Evolutionary conservation across 2,888 invertebrate genomes (phyloP), one percentile per base, ranked within the genome.

Genomic region (Eurois occulta): DNA sequence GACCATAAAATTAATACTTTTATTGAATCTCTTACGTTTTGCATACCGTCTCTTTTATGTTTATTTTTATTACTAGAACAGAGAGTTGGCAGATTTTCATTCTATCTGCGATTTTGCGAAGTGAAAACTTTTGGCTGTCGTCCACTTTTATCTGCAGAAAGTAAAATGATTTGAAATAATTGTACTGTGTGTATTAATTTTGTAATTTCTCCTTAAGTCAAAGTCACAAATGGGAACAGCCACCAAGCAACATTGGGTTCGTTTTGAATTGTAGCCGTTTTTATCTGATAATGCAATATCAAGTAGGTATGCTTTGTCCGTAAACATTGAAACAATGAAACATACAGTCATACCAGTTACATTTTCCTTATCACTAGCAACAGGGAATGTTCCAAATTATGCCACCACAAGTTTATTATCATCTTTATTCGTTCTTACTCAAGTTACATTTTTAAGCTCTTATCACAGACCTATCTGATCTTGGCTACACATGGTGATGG

Each of bases 91-190:
- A 78, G 71, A 82, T 75, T 88, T 77, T 85, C 67, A 80, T 81
- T 77, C 70, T 70, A 74, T 78, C 62, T 66, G 55, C 74, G 65
- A 78, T 77, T 81, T 81, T 77, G 69, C 60, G 60, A 78, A 77
- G 85, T 80, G 86, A 79, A 83, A 78, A 70, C 71, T 69, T 74
- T 80, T 87, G 87, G 87, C 87, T 64, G 32, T 18, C 66, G 24
- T 81, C 88, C 88, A 88, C 68, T 74, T 81, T 86, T 81, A 71
- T 83, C 67, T 74, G 66, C 32, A 72, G 85, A 87, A 88, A 85
- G 85, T 81, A 69, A 80, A 60, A 74, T 77, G 77, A 72, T 84
- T 72, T 70, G 58, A n/a, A n/a, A n/a, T 82, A 68, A 69, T 72
- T 13, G 3, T n/a, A 60, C 35, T 62, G 48, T 65, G 64, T 71